Evolutionary conservation across 1,140 invertebrate genomes (phyloP).

Genomic region (Sarcophaga bullata): DNA sequence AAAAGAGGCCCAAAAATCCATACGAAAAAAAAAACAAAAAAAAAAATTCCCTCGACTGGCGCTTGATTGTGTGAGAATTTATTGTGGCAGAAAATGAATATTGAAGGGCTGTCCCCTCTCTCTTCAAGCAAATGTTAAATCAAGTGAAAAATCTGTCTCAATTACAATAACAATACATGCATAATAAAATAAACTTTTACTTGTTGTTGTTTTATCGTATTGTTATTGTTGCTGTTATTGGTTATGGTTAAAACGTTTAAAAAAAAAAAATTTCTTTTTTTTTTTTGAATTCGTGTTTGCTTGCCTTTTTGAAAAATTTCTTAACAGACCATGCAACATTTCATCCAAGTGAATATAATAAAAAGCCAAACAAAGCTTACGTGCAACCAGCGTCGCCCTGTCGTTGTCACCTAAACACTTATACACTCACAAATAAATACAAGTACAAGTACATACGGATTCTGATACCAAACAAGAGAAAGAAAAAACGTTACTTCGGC

Average conservation of each 20-base stretch:
- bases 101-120: background rate
- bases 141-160: background rate
- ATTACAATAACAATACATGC: background rate
- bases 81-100: slow-evolving; percentile 3
- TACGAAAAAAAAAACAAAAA: too few species aligned
- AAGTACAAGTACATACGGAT: too few species aligned
- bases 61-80: background rate
- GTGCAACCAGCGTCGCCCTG: background rate
- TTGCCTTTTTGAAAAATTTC: background rate
- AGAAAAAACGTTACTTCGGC: too few species aligned
- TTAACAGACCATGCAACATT: slow-evolving; percentile 4
- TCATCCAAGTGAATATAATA: background rate
- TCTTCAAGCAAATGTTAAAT: background rate
- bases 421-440: background rate
- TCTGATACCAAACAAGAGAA: too few species aligned
- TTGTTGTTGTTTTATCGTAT: too few species aligned
- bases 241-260: too few species aligned
- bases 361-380: background rate
- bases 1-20: background rate
- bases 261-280: too few species aligned
- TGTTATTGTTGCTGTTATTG: too few species aligned
- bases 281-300: background rate
- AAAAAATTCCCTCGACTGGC: background rate
- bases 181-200: too few species aligned
- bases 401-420: background rate